Percentiles rank a stretch among this genome's conserved stretches.
Conservation (phyloP, 2,888 invertebrate genomes). For the Andrena bucephala region DNA sequence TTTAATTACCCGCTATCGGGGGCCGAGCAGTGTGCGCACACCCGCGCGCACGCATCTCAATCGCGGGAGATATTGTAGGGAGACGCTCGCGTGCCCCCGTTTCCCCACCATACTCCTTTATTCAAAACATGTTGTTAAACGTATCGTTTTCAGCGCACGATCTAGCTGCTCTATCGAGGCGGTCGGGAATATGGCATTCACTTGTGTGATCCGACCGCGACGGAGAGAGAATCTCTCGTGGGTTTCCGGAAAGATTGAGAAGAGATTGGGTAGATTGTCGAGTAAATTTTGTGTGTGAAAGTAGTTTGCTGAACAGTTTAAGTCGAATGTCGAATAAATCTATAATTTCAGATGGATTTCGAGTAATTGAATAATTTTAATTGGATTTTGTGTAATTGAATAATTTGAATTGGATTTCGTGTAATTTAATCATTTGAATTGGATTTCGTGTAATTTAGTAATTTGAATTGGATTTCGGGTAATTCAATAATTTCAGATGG, state of each 20-base stretch:
- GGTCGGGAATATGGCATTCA: conserved; percentile 20
- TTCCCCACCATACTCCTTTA: conserved; percentile 31
- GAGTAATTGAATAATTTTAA: no score
- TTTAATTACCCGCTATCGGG: conserved; percentile 67
- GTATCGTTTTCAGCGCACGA: conserved; percentile 11
- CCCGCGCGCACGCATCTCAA: conserved; percentile 28
- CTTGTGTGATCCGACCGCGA: background rate
- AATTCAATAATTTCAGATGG: no score
- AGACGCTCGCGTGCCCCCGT: conserved; percentile 17
- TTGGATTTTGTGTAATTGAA: no score
- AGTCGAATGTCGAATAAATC: no score
- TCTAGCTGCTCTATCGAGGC: conserved; percentile 30
- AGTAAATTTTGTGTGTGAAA: background rate
- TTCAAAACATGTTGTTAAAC: conserved; percentile 60
- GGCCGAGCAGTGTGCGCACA: conserved; percentile 4
- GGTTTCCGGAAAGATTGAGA: no score
- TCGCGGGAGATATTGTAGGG: conserved; percentile 32
- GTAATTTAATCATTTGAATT: no score
- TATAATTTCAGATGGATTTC: no score
- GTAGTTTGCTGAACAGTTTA: no score
- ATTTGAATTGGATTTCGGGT: no score
- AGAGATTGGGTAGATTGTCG: background rate
- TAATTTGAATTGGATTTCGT: no score
- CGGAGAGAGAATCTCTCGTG: background rate
- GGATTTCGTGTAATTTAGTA: no score